These are phyloP conservation scores for Drosophila pruinosa DNA, from an alignment of 1,140 invertebrate species.

Conservation along the genomic window DNA sequence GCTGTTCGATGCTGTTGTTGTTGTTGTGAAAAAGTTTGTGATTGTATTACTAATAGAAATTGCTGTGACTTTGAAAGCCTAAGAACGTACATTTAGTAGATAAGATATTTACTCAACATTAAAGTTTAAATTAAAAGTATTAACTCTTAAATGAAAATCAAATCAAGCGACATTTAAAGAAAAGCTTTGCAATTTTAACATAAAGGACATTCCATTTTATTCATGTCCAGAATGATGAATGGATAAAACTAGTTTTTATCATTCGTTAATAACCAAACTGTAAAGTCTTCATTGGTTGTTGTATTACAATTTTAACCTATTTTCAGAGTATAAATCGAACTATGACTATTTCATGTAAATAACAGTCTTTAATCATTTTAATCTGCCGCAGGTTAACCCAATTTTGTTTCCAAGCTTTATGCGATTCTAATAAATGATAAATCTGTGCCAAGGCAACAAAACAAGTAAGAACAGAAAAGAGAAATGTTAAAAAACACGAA, in stretches of 20 bases:
- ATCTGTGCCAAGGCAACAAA: conserved; percentile 43
- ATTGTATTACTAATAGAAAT: conserved; percentile 55
- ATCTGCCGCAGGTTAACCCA: conserved; percentile 33
- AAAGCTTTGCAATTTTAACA: too few relatives aligned
- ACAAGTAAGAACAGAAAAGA: conserved; percentile 16
- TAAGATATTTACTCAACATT: too few relatives aligned
- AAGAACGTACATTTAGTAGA: neutral
- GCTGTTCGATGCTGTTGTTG: conserved; percentile 2
- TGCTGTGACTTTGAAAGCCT: conserved; percentile 30
- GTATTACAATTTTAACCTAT: too few relatives aligned
- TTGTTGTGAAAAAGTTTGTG: conserved; percentile 43
- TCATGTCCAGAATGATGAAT: too few relatives aligned
- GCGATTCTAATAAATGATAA: conserved; percentile 66
- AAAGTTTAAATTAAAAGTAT: too few relatives aligned
- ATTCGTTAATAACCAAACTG: too few relatives aligned
- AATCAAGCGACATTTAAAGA: too few relatives aligned
- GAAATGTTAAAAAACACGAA: conserved; percentile 7
- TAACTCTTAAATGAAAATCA: too few relatives aligned
- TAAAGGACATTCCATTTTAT: too few relatives aligned
- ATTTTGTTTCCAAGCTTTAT: conserved; percentile 26
- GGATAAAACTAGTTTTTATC: too few relatives aligned
- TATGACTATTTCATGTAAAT: neutral
- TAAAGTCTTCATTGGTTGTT: too few relatives aligned
- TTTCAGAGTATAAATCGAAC: neutral
- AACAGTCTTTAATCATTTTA: conserved; percentile 23